phyloP scores from a whole-genome alignment of 1,140 invertebrate species.

The Platyura marginata region DNA sequence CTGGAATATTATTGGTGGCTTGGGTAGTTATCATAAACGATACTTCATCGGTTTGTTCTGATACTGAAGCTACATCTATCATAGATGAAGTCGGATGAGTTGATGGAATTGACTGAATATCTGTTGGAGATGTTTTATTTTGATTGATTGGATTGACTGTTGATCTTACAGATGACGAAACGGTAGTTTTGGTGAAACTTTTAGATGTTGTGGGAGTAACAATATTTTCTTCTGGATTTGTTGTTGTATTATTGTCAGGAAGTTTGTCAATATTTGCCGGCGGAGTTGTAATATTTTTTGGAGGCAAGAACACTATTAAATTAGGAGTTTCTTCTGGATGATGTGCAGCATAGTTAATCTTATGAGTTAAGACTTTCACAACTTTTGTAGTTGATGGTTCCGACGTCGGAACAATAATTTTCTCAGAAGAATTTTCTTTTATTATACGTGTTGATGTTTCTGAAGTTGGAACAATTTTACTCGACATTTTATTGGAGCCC shows the following conservation, averaged over 20 bases:
- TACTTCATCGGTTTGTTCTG: too few relatives aligned
- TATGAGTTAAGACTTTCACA: constrained; percentile 13
- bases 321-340: constrained; percentile 11
- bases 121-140: neutral
- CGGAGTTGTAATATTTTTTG: neutral
- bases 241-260: neutral
- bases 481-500: too few relatives aligned
- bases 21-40: too few relatives aligned
- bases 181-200: constrained; percentile 15
- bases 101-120: neutral
- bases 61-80: too few relatives aligned
- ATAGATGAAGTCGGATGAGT: neutral
- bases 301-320: constrained; percentile 15
- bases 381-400: too few relatives aligned
- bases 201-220: constrained; percentile 11
- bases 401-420: too few relatives aligned
- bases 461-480: too few relatives aligned
- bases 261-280: neutral
- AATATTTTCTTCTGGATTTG: constrained; percentile 2
- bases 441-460: too few relatives aligned
- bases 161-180: constrained; percentile 15
- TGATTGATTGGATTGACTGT: constrained; percentile 11
- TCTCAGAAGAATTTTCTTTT: too few relatives aligned
- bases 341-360: constrained; percentile 8
- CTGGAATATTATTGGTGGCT: too few relatives aligned